Evolutionary conservation across 2,888 invertebrate species (phyloP).

Genomic region (Hyles lineata): DNA sequence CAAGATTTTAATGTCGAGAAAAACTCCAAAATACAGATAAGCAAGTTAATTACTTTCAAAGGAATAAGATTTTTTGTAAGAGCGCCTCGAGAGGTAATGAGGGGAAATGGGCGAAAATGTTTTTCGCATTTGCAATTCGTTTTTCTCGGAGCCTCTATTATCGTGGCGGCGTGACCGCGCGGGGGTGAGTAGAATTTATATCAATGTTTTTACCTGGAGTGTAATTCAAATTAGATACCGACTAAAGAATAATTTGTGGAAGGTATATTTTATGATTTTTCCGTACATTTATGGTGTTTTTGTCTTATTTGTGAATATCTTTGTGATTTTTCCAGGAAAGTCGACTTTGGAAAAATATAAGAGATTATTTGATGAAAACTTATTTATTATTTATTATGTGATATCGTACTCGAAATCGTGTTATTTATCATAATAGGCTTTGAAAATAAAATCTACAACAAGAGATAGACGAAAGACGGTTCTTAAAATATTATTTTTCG

Average conservation of each 20-base stretch:
- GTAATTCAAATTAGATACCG: slow-evolving; percentile 21
- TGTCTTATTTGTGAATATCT: too few relatives aligned
- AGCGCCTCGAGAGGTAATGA: slow-evolving; percentile 14
- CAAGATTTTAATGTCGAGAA: not conserved
- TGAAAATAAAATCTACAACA: too few relatives aligned
- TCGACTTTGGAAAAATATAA: too few relatives aligned
- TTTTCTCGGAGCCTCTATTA: slow-evolving; percentile 1
- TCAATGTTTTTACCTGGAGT: slow-evolving; percentile 10
- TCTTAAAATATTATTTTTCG: too few relatives aligned
- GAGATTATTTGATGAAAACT: too few relatives aligned
- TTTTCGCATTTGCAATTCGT: slow-evolving; percentile 24
- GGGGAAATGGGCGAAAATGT: slow-evolving; percentile 22
- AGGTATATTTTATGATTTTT: not conserved
- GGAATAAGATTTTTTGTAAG: slow-evolving; percentile 16
- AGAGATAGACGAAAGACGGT: too few relatives aligned
- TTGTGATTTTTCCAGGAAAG: too few relatives aligned
- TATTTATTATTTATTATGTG: too few relatives aligned
- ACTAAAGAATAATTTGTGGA: not conserved
- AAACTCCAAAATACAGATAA: slow-evolving; percentile 3
- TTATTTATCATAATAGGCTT: too few relatives aligned
- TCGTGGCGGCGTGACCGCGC: slow-evolving; percentile 1
- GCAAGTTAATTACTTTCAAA: slow-evolving; percentile 16
- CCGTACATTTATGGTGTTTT: not conserved
- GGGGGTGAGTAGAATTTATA: slow-evolving; percentile 20
- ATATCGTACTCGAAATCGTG: too few relatives aligned